Conservation (phyloP, 2,888 invertebrate genomes). For the Macaria liturata region DNA sequence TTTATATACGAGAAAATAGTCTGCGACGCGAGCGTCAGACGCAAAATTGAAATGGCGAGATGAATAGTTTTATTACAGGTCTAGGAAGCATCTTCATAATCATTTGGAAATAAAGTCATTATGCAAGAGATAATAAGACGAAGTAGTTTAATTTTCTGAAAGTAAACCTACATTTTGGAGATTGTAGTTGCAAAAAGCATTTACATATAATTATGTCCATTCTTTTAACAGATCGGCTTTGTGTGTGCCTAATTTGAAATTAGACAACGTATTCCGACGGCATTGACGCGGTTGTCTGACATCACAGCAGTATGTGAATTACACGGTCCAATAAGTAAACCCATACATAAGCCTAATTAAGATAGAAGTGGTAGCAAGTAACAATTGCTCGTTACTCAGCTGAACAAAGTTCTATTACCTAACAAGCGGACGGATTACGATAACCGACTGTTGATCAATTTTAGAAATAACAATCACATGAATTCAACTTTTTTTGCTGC, state of each 20-base stretch:
- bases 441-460: too few species aligned
- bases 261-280: background rate
- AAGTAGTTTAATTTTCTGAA: background rate
- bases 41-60: background rate
- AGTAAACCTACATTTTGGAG: background rate
- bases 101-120: background rate
- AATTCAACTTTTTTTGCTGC: too few species aligned
- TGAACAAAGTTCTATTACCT: background rate
- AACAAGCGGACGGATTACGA: too few species aligned
- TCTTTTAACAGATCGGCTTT: too few species aligned
- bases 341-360: slow-evolving; percentile 33
- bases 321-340: slow-evolving; percentile 31
- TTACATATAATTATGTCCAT: background rate
- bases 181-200: background rate
- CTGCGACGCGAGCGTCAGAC: slow-evolving; percentile 14
- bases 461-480: too few species aligned
- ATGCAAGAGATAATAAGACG: background rate
- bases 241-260: background rate
- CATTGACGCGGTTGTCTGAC: background rate
- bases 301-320: slow-evolving; percentile 32
- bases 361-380: slow-evolving; percentile 2
- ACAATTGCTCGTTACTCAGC: slow-evolving; percentile 3
- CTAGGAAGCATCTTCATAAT: background rate
- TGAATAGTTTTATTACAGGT: background rate
- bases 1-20: slow-evolving; percentile 23